A percentile compares a stretch with the other conserved stretches of the same genome.
Evolutionary conservation across 2,888 invertebrate genomes (phyloP).

Genomic region (Watsonalla binaria): DNA sequence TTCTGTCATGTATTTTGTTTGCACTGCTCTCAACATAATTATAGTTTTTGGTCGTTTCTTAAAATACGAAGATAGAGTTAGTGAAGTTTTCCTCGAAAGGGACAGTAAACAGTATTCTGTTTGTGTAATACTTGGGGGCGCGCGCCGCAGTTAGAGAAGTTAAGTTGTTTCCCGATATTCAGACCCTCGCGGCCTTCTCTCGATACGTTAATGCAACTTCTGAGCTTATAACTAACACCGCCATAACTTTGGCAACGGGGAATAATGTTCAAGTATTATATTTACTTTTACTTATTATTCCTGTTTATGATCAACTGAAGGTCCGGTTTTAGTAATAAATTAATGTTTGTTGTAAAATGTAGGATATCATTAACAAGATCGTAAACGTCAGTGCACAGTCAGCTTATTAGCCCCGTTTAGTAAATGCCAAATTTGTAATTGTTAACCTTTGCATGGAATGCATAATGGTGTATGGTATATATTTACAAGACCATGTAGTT

Average conservation of each 20-base stretch:
- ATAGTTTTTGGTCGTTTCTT: conserved; percentile 30
- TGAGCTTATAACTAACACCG: background rate
- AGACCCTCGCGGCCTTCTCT: conserved; percentile 6
- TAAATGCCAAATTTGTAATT: background rate
- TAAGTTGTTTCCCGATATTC: conserved; percentile 26
- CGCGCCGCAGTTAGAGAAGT: conserved; percentile 27
- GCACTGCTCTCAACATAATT: conserved; percentile 27
- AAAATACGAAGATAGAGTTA: conserved; percentile 27
- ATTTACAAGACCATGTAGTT: background rate
- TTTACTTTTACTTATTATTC: background rate
- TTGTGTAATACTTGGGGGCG: conserved; percentile 34
- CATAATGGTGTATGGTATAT: background rate
- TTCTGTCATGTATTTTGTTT: conserved; percentile 12
- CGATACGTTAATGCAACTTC: background rate
- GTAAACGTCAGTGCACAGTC: too few species aligned
- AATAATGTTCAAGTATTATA: too few species aligned
- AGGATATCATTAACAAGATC: too few species aligned
- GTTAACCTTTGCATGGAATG: background rate
- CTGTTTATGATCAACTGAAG: too few species aligned
- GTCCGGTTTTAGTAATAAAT: too few species aligned
- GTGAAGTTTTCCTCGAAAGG: conserved; percentile 27
- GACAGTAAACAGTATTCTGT: conserved; percentile 38
- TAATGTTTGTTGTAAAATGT: too few species aligned
- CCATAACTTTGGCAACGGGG: too few species aligned
- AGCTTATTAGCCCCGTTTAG: background rate